Conservation (phyloP, 2,888 invertebrate genomes). For the Meteorus colon region DNA sequence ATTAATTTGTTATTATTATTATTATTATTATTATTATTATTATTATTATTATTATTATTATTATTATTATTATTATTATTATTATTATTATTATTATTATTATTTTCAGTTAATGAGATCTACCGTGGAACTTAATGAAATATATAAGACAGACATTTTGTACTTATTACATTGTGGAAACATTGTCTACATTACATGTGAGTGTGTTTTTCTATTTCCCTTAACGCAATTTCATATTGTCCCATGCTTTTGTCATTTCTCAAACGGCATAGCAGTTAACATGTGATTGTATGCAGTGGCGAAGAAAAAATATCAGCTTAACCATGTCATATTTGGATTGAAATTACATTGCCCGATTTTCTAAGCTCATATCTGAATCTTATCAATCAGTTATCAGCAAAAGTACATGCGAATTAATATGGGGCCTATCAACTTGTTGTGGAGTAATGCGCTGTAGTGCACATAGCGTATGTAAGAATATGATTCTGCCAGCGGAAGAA, state of each 20-base stretch:
- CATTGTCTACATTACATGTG: too few species aligned
- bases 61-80: too few species aligned
- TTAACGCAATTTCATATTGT: neutral
- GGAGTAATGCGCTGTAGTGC: neutral
- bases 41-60: neutral
- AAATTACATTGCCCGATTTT: neutral
- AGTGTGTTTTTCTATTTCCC: neutral
- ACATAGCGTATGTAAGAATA: too few species aligned
- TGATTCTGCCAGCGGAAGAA: neutral
- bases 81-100: too few species aligned
- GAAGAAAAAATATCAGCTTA: neutral
- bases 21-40: neutral
- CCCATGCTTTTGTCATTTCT: neutral
- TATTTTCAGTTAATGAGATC: neutral
- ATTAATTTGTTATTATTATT: constrained; percentile 37
- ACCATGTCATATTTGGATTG: neutral
- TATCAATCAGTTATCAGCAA: constrained; percentile 8
- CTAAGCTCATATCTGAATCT: neutral
- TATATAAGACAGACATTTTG: constrained; percentile 8
- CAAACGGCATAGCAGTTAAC: neutral
- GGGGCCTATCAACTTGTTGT: neutral
- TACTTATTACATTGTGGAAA: neutral
- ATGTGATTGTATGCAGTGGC: neutral
- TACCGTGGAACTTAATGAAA: neutral
- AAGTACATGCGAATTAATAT: constrained; percentile 4